These are phyloP conservation scores for Oligia strigilis DNA, from an alignment of 2,888 invertebrate genomes.

Conservation along the genomic window DNA sequence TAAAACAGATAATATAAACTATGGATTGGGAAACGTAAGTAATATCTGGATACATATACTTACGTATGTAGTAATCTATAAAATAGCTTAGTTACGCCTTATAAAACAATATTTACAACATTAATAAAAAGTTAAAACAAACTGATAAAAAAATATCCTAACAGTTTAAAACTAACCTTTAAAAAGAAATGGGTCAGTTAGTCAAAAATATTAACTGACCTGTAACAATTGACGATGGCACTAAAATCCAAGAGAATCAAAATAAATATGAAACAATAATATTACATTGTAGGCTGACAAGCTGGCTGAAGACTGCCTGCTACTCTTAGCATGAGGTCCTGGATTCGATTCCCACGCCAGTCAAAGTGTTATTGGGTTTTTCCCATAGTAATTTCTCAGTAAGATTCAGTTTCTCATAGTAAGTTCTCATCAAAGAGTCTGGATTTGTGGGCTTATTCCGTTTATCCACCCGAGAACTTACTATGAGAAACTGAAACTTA, in stretches of 20 bases:
- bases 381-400: too few species aligned
- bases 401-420: too few species aligned
- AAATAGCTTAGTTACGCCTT: neutral
- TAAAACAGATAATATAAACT: neutral
- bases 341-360: neutral
- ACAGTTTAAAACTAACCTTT: neutral
- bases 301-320: neutral
- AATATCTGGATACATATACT: neutral
- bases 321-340: neutral
- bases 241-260: neutral
- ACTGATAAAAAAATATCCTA: too few species aligned
- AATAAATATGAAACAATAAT: slow-evolving; percentile 13
- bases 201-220: neutral
- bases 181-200: neutral
- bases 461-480: too few species aligned
- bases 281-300: neutral
- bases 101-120: neutral
- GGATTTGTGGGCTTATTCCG: too few species aligned
- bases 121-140: neutral
- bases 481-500: too few species aligned
- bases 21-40: too few species aligned
- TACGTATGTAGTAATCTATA: too few species aligned
- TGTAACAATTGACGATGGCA: neutral
- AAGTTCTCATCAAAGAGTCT: too few species aligned
- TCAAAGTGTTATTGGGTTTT: neutral